Evolutionary conservation across 2,888 invertebrate genomes (phyloP), one percentile per base, ranked within the genome.

Genomic region (Silvanus unidentatus): DNA sequence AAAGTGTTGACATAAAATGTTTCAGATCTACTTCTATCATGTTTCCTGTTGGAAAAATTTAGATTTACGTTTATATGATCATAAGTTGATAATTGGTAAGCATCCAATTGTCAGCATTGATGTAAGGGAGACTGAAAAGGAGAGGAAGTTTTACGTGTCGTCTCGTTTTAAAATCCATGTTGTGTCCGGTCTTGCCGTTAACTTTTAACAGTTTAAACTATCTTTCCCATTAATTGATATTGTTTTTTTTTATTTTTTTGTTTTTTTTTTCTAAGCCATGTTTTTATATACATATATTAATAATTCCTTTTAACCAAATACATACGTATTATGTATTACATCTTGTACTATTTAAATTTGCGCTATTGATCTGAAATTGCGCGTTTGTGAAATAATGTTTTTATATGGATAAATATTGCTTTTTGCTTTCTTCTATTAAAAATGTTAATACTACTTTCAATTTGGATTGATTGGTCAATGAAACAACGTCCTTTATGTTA

Each of bases 21-120:
- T 32, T 4, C 14, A 70, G 70, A 60, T 70, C 2, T 71, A 70
- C 49, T 65, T 70, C 44, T 71, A 71, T 40, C 64, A 66, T 43
- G 62, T 71, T 13, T 58, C 62, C 10, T 66, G 65, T 11, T 71
- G 71, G 71, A 70, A 69, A 57, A 62, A 62, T 16, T 66, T 71
- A 39, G 64, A 68, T 45, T 57, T 71, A 38, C 57, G 65, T 9
- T 58, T 66, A 39, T 70, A 69, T 48, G 59, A 62, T 15, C 60
- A 64, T 34, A 65, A 58, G 44, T 43, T 68, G 3, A 65, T 66
- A 28, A 60, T 71, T 14, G 66, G 69, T 2, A 64, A 63, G 46
- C 68, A 68, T 49, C 72, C 71, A 3, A 69, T 72, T 22, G 65
- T 68, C 8, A 59, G 59, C 22, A 68, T 71, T 16, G 67, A 62